Base-by-base conservation (phyloP, 2,797 vertebrate species). In the Setipinna tenuifilis region DNA sequence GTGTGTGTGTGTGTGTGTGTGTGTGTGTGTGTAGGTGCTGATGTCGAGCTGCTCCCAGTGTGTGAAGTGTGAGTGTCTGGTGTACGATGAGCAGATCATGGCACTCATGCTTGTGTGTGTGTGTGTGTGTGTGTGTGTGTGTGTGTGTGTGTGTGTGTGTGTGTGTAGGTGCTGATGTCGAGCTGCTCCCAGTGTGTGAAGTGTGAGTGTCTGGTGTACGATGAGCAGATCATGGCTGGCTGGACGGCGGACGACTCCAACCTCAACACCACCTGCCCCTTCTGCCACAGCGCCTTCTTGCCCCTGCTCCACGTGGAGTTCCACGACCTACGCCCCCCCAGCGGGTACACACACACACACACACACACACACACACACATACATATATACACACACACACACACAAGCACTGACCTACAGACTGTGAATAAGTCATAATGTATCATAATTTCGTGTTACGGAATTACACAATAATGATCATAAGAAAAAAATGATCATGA, bases 211-310 rank as follows among this genome's bases (percentile, higher is more conserved):
- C n/a, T 99, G 91, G 97, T 99, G 88, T 99, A 99, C 83, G 98
- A 99, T 85, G 98, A 99, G 94, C 98, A 99, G 95, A 98, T 99
- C 87, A 99, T 99, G 98, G 97, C 97, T 28, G 98, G 98, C 44
- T 99, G 98, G 98, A 97, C 96, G 0, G 97, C 98, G 9, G 97
- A 99, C 23, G 98, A 99, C 91, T 99, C 98, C 85, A 99, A 99
- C 91, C 95, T 99, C 83, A 99, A 99, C 88, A 97, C 97, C 86
- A 97, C 95, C 28, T 99, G 98, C 90, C 98, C 98, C 16, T 99
- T 98, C 94, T 99, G 98, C 91, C 95, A 95, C 93, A 96, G 88
- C 31, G 95, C 95, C 86, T 99, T 99, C 89, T 94, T 99, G 0
- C 98, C 98, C 80, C 92, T 99, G 83, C 94, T 99, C 91, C 96